Evolutionary conservation across 2,113 vertebrate genomes (phyloP), one percentile per base, ranked within the genome.

Genomic region (Lucifuga dentata): DNA sequence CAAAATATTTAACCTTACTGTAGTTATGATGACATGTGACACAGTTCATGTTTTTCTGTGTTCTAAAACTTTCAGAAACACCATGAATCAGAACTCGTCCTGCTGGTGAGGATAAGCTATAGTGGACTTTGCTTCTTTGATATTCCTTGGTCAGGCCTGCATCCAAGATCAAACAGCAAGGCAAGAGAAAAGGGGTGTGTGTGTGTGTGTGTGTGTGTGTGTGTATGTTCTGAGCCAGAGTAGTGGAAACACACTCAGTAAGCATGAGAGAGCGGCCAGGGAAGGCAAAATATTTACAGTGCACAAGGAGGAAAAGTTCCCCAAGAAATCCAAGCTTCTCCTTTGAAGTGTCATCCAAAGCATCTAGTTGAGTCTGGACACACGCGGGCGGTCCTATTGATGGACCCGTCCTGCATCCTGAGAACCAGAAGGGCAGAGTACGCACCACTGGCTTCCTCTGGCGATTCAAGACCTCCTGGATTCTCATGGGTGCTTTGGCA

Each of bases 231-330:
- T 23, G 44, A 29, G 55, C 57, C 23, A 60, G 68, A 72, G 67
- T 46, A 38, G 56, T 62, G 64, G 43, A 77, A 79, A 79, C 81
- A 77, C 74, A 72, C 69, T 65, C 17, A 5, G 61, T 76, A 79
- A 82, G 78, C 58, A 64, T 80, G 82, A 78, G 81, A 83, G 77
- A 35, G 63, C 24, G 32, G 75, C 60, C 44, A 41, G 55, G 67
- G 69, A 75, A 77, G 80, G 77, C 64, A 80, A 87, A 90, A 91
- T 90, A 90, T 89, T 89, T 88, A 91, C 79, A 85, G 73, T 85
- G 80, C 44, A 61, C 57, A 63, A 81, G 72, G 39, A 65, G 63
- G 72, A 81, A 78, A 85, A 73, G 77, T 87, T 90, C 85, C 86
- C 83, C 81, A 89, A 74, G 88, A 84, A 86, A 88, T 78, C 46